Evolutionary conservation across 2,113 vertebrate species (phyloP).

Genomic region (Elaphurus davidianus): DNA sequence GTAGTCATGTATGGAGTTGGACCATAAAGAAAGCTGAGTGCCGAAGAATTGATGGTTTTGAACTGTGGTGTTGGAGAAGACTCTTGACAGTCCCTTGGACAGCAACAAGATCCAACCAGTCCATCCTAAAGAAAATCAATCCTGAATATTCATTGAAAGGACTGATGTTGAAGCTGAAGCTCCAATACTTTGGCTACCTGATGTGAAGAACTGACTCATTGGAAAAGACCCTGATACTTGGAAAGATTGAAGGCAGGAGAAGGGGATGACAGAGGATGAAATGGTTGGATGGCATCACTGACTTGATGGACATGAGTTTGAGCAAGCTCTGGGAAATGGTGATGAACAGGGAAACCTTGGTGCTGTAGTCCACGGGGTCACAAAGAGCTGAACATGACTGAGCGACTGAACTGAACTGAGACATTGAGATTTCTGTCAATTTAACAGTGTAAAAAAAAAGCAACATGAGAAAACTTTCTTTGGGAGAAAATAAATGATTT

Average conservation of each 20-base stretch:
- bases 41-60: neutral
- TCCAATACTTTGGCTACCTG: neutral
- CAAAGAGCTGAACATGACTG: neutral
- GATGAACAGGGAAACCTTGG: neutral
- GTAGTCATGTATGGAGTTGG: neutral
- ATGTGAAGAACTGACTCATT: neutral
- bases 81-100: neutral
- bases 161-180: neutral
- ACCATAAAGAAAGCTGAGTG: neutral
- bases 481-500: neutral
- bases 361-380: neutral
- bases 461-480: neutral
- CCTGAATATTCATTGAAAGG: neutral
- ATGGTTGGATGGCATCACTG: neutral
- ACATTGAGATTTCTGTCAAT: neutral
- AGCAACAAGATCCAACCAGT: neutral
- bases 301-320: neutral
- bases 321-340: neutral
- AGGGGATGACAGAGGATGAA: neutral
- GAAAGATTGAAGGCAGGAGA: neutral
- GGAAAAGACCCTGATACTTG: neutral
- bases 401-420: neutral
- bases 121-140: neutral
- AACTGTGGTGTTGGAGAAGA: neutral
- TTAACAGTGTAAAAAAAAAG: neutral